Conservation (phyloP, 64 coral and sea anemone species). For the Porites australiensis region DNA sequence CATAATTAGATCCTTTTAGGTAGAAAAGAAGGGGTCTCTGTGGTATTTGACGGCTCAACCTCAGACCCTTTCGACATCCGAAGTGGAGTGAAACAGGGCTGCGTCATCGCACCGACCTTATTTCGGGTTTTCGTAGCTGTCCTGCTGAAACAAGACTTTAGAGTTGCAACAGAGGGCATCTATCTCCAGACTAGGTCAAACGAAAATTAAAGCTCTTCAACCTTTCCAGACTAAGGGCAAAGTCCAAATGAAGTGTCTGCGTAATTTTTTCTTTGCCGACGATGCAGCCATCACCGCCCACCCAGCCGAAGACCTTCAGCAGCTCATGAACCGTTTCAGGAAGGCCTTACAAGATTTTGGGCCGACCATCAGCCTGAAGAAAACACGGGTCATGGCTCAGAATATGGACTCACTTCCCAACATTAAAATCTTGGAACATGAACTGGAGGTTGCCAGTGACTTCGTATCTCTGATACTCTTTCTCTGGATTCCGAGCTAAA, state of each 20-base stretch:
- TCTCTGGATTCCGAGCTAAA: constrained; percentile 12
- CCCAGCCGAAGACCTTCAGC: too few relatives aligned
- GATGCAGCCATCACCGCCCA: neutral
- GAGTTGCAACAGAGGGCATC: neutral
- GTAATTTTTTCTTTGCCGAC: neutral
- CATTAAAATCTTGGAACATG: neutral
- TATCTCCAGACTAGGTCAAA: neutral
- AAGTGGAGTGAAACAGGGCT: too few relatives aligned
- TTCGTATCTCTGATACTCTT: constrained; percentile 7
- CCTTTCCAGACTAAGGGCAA: neutral
- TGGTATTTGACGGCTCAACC: neutral
- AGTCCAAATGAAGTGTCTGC: neutral
- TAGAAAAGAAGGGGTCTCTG: neutral
- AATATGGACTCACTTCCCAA: neutral
- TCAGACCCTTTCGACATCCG: neutral
- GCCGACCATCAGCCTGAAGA: neutral
- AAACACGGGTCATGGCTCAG: constrained; percentile 16
- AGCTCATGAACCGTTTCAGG: neutral
- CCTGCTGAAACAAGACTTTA: neutral
- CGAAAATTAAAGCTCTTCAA: constrained; percentile 11
- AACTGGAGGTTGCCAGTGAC: neutral
- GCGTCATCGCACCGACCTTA: too few relatives aligned
- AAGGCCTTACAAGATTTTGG: neutral
- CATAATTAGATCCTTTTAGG: constrained; percentile 20
- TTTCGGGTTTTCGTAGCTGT: too few relatives aligned